Percentiles rank a stretch among this genome's conserved stretches.
phyloP scores from a whole-genome alignment of 1,140 invertebrate species.

The Papilio aristodemus region DNA sequence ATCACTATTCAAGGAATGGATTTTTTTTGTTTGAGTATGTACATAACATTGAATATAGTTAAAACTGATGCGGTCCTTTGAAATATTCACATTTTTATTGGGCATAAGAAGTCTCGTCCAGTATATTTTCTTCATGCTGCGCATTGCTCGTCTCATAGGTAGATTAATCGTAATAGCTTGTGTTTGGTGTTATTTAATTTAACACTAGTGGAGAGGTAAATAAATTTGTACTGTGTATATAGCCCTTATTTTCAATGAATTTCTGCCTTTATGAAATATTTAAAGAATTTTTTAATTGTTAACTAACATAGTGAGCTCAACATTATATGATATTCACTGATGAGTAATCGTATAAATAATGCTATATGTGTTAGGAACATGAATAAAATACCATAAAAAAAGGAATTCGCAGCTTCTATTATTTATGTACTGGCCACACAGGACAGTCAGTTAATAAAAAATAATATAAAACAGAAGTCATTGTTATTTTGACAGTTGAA shows the following conservation, averaged over 20 bases:
- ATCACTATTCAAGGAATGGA: slow-evolving; percentile 38
- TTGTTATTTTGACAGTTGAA: too few relatives aligned
- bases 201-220: not conserved
- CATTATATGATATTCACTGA: not conserved
- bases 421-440: too few relatives aligned
- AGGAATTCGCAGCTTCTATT: too few relatives aligned
- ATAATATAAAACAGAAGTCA: too few relatives aligned
- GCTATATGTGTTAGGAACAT: not conserved
- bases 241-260: not conserved
- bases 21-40: slow-evolving; percentile 44
- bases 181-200: slow-evolving; percentile 12
- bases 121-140: slow-evolving; percentile 14
- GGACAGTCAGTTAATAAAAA: too few relatives aligned
- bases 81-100: slow-evolving; percentile 26
- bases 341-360: slow-evolving; percentile 19
- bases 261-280: not conserved
- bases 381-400: not conserved
- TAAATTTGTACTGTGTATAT: not conserved
- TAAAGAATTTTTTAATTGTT: not conserved
- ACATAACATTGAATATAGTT: slow-evolving; percentile 26
- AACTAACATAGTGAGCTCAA: not conserved
- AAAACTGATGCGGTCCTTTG: slow-evolving; percentile 32
- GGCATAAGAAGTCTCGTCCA: not conserved
- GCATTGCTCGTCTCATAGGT: slow-evolving; percentile 11
- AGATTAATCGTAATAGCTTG: slow-evolving; percentile 2